Evolutionary conservation across 2,888 invertebrate genomes (phyloP), one percentile per base, ranked within the genome.

Genomic region (Andrena camellia): DNA sequence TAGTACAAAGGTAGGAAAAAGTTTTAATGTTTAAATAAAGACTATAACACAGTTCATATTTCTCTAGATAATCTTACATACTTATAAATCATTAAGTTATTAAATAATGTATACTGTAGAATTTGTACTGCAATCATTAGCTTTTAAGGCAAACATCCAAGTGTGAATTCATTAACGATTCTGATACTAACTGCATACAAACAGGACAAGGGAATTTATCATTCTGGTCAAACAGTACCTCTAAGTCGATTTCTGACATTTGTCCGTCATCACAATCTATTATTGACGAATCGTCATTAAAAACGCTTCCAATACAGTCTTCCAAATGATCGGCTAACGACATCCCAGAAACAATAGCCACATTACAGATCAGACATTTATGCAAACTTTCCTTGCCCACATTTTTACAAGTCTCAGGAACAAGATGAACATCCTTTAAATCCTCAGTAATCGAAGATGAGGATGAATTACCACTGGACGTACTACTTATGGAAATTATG

Each of bases 121-220:
- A 5, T 23, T 59, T 50, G n/a, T 54, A 74, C 35, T 33, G 1
- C 26, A 35, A 13, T 81, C 8, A 74, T 7, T 29, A 54, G 3
- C n/a, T 60, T 67, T 29, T 26, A 33, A 93, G 87, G 77, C 95
- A 95, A 4, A 81, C 64, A 92, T 96, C 95, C 71, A 96, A 95
- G 94, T 96, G 96, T 1, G 90, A 85, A 90, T 95, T 96, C 96
- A 96, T 96, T 33, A 94, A 93, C 33, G 83, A 88, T 87, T 95
- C 94, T 85, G 95, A 94, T 57, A 96, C 89, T 92, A 96, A 94
- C 82, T 94, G 85, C 89, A 95, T 94, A 88, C 96, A 96, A 90
- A 96, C 95, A 0, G 96, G 96, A 88, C 96, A 96, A 0, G 95
- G 95, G 1, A 93, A 93, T 88, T 94, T 95, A 0, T 94, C 94